These are phyloP conservation scores for Lasius fuliginosus DNA, from an alignment of 2,888 invertebrate species.

Conservation along the genomic window DNA sequence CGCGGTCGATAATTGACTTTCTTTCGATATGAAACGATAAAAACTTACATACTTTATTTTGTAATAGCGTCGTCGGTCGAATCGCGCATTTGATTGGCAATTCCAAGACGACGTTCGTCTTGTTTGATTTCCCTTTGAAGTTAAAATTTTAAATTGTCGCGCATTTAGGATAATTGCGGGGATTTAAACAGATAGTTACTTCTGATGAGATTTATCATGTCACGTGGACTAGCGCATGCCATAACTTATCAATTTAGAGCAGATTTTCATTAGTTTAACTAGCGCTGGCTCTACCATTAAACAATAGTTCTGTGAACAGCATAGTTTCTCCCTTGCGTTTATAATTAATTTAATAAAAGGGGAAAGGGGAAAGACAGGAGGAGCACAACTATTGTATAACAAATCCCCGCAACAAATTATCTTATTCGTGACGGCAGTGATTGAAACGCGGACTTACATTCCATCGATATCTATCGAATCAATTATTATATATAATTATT, in stretches of 20 bases:
- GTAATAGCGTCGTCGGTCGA: conserved; percentile 25
- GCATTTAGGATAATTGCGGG: not conserved
- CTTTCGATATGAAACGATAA: conserved; percentile 38
- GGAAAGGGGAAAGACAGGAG: not conserved
- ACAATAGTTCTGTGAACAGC: conserved; percentile 44
- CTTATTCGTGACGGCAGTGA: conserved; percentile 1
- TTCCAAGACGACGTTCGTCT: conserved; percentile 14
- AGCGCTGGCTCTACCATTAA: conserved; percentile 21
- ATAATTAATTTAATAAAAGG: conserved; percentile 49
- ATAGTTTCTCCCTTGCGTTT: conserved; percentile 44
- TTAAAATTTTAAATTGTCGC: not conserved
- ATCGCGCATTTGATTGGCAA: conserved; percentile 18
- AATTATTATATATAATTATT: not conserved
- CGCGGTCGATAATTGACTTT: conserved; percentile 11
- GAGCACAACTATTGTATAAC: not conserved
- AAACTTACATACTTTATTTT: conserved; percentile 4
- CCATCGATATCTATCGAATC: not conserved
- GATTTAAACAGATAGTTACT: not conserved
- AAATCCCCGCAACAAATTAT: conserved; percentile 1
- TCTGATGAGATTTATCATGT: conserved; percentile 3
- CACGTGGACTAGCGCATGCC: conserved; percentile 27
- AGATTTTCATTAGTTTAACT: conserved; percentile 47
- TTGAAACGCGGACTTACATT: not conserved
- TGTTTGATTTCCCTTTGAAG: not conserved
- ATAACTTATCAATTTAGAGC: conserved; percentile 44